phyloP scores from a whole-genome alignment of 2,113 vertebrate genomes.

The Python bivittatus region DNA sequence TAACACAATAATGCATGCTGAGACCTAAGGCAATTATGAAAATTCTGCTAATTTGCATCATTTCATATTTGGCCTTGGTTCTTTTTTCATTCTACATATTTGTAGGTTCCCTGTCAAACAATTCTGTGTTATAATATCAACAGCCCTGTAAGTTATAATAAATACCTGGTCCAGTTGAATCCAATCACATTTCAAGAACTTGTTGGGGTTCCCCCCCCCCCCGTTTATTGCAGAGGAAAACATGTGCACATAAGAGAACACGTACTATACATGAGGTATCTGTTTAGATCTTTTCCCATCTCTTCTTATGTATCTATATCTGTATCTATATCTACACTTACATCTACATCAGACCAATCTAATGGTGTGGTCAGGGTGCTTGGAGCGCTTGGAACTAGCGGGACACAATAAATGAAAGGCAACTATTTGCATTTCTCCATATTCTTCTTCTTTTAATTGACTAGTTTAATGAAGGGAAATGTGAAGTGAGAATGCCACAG shows the following conservation, averaged over 20 bases:
- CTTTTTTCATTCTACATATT: conserved; percentile 5
- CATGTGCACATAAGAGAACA: neutral
- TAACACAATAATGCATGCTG: neutral
- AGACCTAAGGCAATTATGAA: neutral
- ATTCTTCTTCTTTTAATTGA: neutral
- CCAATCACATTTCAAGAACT: neutral
- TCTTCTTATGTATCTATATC: neutral
- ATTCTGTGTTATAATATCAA: conserved; percentile 15
- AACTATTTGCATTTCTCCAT: neutral
- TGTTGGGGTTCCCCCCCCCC: too few species aligned
- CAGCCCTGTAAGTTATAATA: neutral
- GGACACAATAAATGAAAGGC: neutral
- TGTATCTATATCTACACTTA: neutral
- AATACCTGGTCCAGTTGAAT: neutral
- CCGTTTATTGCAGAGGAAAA: neutral
- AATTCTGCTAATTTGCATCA: neutral
- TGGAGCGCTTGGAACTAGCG: neutral
- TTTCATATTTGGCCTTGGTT: conserved; percentile 3
- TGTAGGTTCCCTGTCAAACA: conserved; percentile 1
- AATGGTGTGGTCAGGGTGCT: neutral
- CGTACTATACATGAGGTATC: neutral
- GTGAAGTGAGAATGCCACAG: neutral
- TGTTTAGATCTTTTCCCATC: neutral
- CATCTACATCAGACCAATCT: neutral
- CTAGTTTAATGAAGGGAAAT: neutral